Conservation (phyloP, 1,140 invertebrate genomes). For the Epicauta chinensis region DNA sequence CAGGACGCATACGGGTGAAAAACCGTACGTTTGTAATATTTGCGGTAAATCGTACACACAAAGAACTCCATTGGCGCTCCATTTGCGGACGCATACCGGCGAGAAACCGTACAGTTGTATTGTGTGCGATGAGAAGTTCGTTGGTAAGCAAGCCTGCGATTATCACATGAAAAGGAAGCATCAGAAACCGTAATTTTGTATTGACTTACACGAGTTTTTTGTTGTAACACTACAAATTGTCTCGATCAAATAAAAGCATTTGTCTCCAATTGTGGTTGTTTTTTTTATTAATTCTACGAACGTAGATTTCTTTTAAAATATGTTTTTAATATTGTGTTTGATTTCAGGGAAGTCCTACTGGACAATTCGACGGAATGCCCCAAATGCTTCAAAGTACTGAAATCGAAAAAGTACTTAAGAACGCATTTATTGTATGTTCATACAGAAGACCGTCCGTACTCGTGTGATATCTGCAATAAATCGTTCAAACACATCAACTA, state of each 20-base stretch:
- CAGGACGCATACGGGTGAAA: constrained; percentile 70
- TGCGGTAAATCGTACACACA: constrained; percentile 60
- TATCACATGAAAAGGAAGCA: constrained; percentile 46
- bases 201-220: too few relatives aligned
- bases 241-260: too few relatives aligned
- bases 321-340: neutral
- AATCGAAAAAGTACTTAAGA: constrained; percentile 39
- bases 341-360: neutral
- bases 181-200: neutral
- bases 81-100: constrained; percentile 68
- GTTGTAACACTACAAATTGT: too few relatives aligned
- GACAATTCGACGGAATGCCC: constrained; percentile 5
- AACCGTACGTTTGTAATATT: constrained; percentile 64
- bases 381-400: constrained; percentile 23
- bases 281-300: too few relatives aligned
- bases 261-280: too few relatives aligned
- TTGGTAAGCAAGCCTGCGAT: constrained; percentile 49
- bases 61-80: constrained; percentile 63
- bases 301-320: too few relatives aligned
- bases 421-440: constrained; percentile 53
- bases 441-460: constrained; percentile 49
- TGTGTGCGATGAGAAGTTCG: constrained; percentile 56
- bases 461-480: constrained; percentile 53
- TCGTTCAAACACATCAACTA: constrained; percentile 44
- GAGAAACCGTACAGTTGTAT: constrained; percentile 66